These are phyloP conservation scores for Hemiscyllium ocellatum DNA, from an alignment of 2,113 vertebrate species.

Conservation along the genomic window DNA sequence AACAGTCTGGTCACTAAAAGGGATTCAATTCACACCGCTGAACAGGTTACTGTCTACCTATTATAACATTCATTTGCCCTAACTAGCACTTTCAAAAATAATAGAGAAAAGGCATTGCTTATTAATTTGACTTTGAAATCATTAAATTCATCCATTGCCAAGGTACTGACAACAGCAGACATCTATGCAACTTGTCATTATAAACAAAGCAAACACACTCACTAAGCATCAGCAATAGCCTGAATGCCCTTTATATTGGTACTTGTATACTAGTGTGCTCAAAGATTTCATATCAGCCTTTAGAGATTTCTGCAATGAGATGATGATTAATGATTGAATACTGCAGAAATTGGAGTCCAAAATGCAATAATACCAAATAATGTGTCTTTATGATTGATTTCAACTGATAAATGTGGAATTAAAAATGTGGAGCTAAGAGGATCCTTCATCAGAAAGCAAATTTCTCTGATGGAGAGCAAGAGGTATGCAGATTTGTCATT, in stretches of 20 bases:
- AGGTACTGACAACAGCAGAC: neutral
- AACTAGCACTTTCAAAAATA: neutral
- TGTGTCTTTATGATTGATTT: neutral
- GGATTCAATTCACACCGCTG: neutral
- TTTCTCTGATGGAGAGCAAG: neutral
- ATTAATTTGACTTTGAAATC: neutral
- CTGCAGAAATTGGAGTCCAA: neutral
- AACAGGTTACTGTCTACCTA: neutral
- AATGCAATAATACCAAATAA: slow-evolving; percentile 24
- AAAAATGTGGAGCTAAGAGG: neutral
- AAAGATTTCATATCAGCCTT: slow-evolving; percentile 1
- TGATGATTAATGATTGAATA: slow-evolving; percentile 31
- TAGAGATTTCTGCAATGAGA: neutral
- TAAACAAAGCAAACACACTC: neutral
- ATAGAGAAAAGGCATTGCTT: neutral
- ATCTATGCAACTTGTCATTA: neutral
- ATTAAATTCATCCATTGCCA: neutral
- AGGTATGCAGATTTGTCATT: neutral
- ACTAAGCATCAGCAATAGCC: neutral
- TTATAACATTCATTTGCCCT: neutral
- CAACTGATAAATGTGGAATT: neutral
- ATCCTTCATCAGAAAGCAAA: neutral
- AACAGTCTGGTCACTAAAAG: neutral
- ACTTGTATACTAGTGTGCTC: neutral
- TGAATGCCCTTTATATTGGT: neutral